Base-by-base conservation (phyloP, 2,797 vertebrate genomes). In the Malurus splendens region DNA sequence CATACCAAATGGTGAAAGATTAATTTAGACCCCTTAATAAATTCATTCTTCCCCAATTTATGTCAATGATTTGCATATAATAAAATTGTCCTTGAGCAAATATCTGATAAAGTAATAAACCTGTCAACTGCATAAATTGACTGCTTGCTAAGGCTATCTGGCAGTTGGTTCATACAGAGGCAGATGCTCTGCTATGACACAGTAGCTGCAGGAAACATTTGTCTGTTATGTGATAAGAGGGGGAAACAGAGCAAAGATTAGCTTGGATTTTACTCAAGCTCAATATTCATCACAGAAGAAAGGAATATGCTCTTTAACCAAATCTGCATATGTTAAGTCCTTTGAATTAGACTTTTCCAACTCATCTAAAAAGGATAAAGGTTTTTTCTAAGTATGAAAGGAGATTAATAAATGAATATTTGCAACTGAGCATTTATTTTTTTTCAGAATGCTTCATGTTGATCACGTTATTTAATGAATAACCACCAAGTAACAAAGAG, bases 41-140 rank as follows among this genome's bases (percentile, higher is more conserved):
- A 92, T 91, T 81, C 57, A 93, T 93, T 94, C 77, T 89, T 66
- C 23, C 30, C 78, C 88, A 66, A 80, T 97, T 95, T 96, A 94
- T 96, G 91, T 94, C 95, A 96, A 80, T 95, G 86, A 95, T 97
- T 97, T 97, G 95, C 93, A 94, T 97, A 96, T 94, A 97, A 96
- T 96, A 96, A 97, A 96, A 93, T 93, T 94, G 74, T 95, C 92
- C 85, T 95, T 96, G 90, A 95, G 94, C 82, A 96, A 96, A 96
- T 94, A 97, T 95, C 90, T 95, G 94, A 94, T 96, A 96, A 96
- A 95, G 86, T 95, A 96, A 95, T 96, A 97, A 97, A 97, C 65
- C 94, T 97, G 95, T 96, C 96, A 97, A 61, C 60, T 75, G 52
- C 94, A 90, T 92, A 93, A 96, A 95, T 19, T 75, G 87, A 92